phyloP scores from a whole-genome alignment of 2,113 vertebrate species.

The Baryphthengus martii region DNA sequence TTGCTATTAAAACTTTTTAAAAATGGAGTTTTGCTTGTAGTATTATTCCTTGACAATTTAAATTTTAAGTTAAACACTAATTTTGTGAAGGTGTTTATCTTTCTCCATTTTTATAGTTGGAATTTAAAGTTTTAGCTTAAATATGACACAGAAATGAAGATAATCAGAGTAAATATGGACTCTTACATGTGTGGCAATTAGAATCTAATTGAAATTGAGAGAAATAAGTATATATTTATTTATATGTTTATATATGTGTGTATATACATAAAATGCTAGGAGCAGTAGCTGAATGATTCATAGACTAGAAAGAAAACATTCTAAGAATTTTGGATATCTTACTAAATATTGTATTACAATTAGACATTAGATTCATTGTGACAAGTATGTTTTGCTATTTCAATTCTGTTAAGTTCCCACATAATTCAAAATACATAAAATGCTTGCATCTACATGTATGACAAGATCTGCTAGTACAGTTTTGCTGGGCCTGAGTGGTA shows the following conservation, averaged over 20 bases:
- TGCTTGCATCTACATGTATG: background rate
- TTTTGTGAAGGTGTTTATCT: background rate
- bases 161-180: background rate
- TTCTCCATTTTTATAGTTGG: background rate
- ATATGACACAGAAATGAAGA: background rate
- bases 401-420: background rate
- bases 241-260: background rate
- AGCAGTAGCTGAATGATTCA: background rate
- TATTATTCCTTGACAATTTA: background rate
- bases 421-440: background rate
- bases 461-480: background rate
- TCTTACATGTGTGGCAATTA: background rate
- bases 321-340: background rate
- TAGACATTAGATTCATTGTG: background rate
- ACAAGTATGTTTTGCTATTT: background rate
- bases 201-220: background rate
- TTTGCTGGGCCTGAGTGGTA: background rate
- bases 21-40: background rate
- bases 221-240: background rate
- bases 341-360: background rate
- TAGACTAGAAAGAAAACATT: background rate
- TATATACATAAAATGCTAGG: background rate
- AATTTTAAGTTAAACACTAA: background rate
- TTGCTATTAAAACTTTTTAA: background rate
- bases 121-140: background rate